Percentiles rank a stretch among this genome's conserved stretches.
These are phyloP conservation scores for Cataglyphis albicans DNA, from an alignment of 2,888 invertebrate species.

Conservation along the genomic window DNA sequence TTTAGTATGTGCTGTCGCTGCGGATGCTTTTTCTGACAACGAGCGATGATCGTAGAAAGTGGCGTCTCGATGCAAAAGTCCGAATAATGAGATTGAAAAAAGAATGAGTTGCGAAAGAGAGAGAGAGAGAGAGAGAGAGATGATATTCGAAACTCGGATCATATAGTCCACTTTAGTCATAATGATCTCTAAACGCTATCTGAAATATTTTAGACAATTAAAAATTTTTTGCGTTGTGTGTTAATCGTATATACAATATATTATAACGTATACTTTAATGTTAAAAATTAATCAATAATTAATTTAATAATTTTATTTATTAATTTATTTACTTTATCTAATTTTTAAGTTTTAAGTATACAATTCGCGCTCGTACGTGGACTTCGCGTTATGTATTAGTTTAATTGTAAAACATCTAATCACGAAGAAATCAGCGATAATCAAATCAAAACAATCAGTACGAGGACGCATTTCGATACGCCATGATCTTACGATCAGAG, in stretches of 20 bases:
- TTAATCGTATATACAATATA: background rate
- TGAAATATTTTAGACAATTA: background rate
- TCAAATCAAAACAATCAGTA: background rate
- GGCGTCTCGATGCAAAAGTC: conserved; percentile 43
- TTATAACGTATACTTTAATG: background rate
- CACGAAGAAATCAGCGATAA: background rate
- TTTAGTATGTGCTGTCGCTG: conserved; percentile 8
- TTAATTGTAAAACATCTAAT: background rate
- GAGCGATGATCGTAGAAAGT: conserved; percentile 52
- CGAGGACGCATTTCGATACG: conserved; percentile 51
- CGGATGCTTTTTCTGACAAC: conserved; percentile 54
- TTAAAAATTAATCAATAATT: background rate
- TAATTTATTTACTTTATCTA: conserved; percentile 12
- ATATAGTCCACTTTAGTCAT: background rate
- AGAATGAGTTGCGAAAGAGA: conserved; percentile 23
- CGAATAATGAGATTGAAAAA: conserved; percentile 17
- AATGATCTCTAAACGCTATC: background rate
- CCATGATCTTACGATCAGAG: conserved; percentile 51
- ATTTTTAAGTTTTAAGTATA: background rate
- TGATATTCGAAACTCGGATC: conserved; percentile 19
- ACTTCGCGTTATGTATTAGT: conserved; percentile 1
- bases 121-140: conserved; percentile 14
- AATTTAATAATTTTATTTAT: background rate
- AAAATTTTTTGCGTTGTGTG: background rate
- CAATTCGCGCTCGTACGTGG: background rate